These are phyloP conservation scores for Schizopygopsis pylzovi DNA, from an alignment of 2,797 vertebrate genomes.

Conservation along the genomic window DNA sequence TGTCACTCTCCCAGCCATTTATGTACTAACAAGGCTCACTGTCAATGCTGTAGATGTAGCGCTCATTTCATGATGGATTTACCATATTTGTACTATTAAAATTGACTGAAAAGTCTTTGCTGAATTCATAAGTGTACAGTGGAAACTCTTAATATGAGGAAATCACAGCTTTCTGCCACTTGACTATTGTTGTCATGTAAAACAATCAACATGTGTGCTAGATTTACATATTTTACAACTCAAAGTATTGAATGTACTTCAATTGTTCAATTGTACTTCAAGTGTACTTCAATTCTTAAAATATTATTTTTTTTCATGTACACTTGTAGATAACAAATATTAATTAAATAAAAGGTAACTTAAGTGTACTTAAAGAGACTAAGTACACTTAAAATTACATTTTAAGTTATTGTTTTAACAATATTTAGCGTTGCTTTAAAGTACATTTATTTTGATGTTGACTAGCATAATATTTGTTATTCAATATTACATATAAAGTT, in stretches of 20 bases:
- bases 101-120: background rate
- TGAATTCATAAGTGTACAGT: background rate
- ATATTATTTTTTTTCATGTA: background rate
- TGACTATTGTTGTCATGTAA: background rate
- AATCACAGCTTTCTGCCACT: background rate
- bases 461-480: background rate
- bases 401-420: background rate
- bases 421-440: background rate
- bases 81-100: background rate
- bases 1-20: conserved; percentile 52
- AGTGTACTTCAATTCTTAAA: background rate
- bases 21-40: conserved; percentile 44
- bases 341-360: background rate
- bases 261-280: too few species aligned
- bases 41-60: conserved; percentile 20
- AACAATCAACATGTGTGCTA: background rate
- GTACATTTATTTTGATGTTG: background rate
- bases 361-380: background rate
- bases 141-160: background rate
- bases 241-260: background rate
- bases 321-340: background rate
- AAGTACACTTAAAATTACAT: background rate
- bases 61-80: background rate
- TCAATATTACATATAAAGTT: background rate
- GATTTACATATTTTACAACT: background rate